Conservation (phyloP, 1,140 invertebrate genomes). For the Thalassaphorura encarpata region DNA sequence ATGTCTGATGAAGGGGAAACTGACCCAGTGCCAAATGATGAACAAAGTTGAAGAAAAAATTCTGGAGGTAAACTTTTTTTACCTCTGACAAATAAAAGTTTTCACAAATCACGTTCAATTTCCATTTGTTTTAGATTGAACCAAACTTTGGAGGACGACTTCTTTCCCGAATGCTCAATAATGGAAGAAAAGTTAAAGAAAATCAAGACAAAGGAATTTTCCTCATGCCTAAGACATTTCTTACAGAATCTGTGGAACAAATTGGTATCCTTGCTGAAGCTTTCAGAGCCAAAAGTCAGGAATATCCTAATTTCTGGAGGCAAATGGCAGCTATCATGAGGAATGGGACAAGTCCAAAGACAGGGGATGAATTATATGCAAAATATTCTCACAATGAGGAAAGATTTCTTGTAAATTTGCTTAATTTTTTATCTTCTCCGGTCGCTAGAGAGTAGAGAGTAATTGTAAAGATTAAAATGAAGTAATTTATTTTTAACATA, state of each 20-base stretch:
- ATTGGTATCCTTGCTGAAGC: constrained; percentile 11
- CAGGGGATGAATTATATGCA: background rate
- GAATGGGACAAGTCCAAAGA: background rate
- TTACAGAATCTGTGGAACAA: constrained; percentile 6
- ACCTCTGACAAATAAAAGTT: background rate
- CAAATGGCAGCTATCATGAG: constrained; percentile 13
- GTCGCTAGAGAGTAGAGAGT: no score
- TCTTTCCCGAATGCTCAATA: constrained; percentile 1
- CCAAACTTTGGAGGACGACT: constrained; percentile 17
- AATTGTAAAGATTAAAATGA: no score
- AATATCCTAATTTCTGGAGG: constrained; percentile 14
- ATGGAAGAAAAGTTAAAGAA: background rate
- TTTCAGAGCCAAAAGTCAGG: constrained; percentile 7
- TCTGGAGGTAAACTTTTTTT: background rate
- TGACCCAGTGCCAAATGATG: background rate
- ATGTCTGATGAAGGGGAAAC: background rate
- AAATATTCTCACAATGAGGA: background rate
- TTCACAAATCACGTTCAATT: background rate
- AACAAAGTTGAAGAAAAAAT: background rate
- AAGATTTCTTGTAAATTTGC: background rate
- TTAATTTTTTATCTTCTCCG: background rate
- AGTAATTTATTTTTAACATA: no score
- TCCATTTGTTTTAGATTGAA: constrained; percentile 10
- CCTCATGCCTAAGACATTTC: constrained; percentile 1
- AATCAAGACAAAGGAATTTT: background rate